phyloP scores from a whole-genome alignment of 2,888 invertebrate species.

The Melangyna quadrimaculata region DNA sequence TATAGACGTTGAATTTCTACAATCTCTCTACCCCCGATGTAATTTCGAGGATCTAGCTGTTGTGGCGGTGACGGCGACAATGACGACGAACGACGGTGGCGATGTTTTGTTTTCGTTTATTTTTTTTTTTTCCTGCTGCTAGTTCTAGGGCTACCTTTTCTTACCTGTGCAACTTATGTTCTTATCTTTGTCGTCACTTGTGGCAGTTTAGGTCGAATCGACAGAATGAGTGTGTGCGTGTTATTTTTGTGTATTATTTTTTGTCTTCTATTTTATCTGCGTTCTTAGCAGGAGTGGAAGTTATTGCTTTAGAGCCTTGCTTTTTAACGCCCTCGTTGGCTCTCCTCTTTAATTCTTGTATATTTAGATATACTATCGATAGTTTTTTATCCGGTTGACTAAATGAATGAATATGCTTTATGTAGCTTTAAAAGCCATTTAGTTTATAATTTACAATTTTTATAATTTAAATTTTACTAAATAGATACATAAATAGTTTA shows the following conservation, averaged over 20 bases:
- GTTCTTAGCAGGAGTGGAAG: not conserved
- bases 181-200: constrained; percentile 55
- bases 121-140: constrained; percentile 22
- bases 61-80: constrained; percentile 5
- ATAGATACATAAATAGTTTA: no score
- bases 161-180: constrained; percentile 57
- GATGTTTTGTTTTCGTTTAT: constrained; percentile 7
- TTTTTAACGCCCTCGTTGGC: not conserved
- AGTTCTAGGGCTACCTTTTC: constrained; percentile 35
- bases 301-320: not conserved
- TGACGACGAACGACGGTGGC: not conserved
- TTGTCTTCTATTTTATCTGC: constrained; percentile 29
- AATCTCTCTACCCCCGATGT: constrained; percentile 33
- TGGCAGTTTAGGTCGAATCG: constrained; percentile 17
- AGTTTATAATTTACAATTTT: no score
- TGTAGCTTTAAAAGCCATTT: no score
- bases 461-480: no score
- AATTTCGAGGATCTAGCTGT: constrained; percentile 36
- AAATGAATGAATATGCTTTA: no score
- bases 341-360: no score
- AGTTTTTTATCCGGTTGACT: no score
- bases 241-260: constrained; percentile 16
- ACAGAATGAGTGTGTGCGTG: constrained; percentile 12
- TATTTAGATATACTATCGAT: no score
- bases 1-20: not conserved